Evolutionary conservation across 2,797 vertebrate genomes (phyloP), one percentile per base, ranked within the genome.

Genomic region (Varecia variegata): DNA sequence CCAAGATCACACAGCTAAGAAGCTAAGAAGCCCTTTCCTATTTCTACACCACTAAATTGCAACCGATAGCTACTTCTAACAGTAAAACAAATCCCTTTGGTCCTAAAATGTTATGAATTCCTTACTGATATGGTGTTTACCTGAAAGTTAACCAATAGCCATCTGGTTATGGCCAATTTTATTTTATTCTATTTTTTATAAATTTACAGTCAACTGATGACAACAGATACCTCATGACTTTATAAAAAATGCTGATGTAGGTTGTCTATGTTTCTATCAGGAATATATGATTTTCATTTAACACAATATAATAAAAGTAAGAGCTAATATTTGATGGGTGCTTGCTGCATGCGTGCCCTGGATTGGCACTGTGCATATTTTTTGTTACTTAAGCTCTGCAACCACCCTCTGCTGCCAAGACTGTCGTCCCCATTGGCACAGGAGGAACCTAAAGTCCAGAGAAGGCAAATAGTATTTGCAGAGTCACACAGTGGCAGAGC

Each of bases 191-290:
- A 4, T 45, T 77, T 60, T 90, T 47, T 58, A 8, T 25, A 35
- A 15, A 43, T 52, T 5, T 35, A 56, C 20, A 65, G 50, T 68
- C 30, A 45, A 13, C 21, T 38, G 38, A 62, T 52, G 30, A 21
- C 13, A 43, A 35, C 3, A 13, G 14, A 10, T 43, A 68, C 11
- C 2, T 54, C 2, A 58, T 74, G 68, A 76, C 25, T 45, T 30
- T 25, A 12, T 54, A 27, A 32, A 17, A 40, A 17, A 2, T 2
- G 27, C 20, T 58, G 15, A 6, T 4, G 4, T 1, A 35, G 1
- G 3, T 11, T 40, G 15, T 38, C 58, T 52, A 1, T 2, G 12
- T n/a, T 81, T 71, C 13, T 38, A 0, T 23, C 3, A 52, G 2
- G 27, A 90, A 32, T 20, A 15, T 18, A 13, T 1, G 4, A 47